A percentile compares a stretch with the other conserved stretches of the same genome.
These are phyloP conservation scores for Mirza zaza DNA, from an alignment of 2,113 vertebrate species.

Conservation along the genomic window DNA sequence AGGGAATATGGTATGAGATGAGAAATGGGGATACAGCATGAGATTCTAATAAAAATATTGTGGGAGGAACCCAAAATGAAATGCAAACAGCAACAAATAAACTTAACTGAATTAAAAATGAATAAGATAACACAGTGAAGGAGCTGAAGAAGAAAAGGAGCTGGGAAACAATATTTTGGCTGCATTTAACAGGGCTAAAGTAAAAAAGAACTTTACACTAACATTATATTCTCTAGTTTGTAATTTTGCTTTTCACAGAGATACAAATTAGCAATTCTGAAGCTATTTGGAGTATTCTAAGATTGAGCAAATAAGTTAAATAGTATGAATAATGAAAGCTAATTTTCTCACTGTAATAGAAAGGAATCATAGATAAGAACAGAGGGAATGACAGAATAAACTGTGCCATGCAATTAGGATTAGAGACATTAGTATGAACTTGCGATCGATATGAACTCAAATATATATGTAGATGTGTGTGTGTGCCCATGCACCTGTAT, in stretches of 20 bases:
- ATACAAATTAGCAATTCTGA: not conserved
- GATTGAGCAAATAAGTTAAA: not conserved
- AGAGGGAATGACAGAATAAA: not conserved
- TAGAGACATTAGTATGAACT: not conserved
- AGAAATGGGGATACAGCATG: not conserved
- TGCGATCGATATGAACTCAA: not conserved
- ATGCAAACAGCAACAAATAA: not conserved
- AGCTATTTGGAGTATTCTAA: not conserved
- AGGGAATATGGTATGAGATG: not conserved
- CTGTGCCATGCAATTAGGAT: not conserved
- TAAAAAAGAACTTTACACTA: not conserved
- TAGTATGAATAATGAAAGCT: not conserved
- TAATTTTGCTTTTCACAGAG: not conserved
- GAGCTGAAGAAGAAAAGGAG: not conserved
- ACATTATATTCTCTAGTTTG: not conserved
- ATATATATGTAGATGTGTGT: not conserved
- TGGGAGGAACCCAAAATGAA: not conserved
- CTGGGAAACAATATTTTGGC: not conserved
- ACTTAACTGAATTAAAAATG: not conserved
- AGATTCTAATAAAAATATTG: not conserved
- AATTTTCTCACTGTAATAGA: not conserved
- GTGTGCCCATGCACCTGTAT: not conserved
- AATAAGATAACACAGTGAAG: not conserved
- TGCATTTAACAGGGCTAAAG: not conserved
- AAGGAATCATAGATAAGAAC: not conserved